Base-by-base conservation (phyloP, 2,113 vertebrate species). In the Lathamus discolor region DNA sequence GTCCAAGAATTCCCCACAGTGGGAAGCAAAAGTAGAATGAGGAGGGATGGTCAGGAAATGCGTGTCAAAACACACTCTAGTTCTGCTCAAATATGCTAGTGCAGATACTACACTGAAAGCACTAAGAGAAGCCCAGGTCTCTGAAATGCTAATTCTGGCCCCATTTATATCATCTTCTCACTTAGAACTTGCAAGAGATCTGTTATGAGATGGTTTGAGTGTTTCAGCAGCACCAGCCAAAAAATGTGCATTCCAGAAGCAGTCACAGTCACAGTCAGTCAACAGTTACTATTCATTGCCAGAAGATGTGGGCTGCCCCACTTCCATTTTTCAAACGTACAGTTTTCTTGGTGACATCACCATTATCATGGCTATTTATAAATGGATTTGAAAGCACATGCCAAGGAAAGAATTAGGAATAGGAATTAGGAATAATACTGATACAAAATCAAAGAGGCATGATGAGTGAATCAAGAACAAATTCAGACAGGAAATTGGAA, bases 141-240 rank as follows among this genome's bases (percentile, higher is more conserved):
- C 92, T 46, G 52, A 89, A 84, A 87, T 73, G 78, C 35, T 93
- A 86, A 80, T 95, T 67, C 51, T 83, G 37, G n/a, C 27, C 48
- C 29, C 35, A 27, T 51, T 93, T 82, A 67, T 18, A 35, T 73
- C 16, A 77, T 74, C 61, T 88, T 88, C 54, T 91, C 89, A 59
- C 84, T 91, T 89, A 51, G 70, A 64, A 87, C 55, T 81, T 72
- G 31, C 24, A 61, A 89, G 48, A 86, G 61, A 33, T 78, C 49
- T 62, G 37, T 64, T 75, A 48, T 79, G 82, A 94, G 86, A 27
- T 27, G 19, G 37, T 68, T 87, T 89, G 90, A 94, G 69, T 75
- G 66, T 82, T 96, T 91, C 62, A 78, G 43, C 22, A 61, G 46
- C 31, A 75, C 64, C 29, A 93, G 95, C 78, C 92, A 96, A 90